Base-by-base conservation (phyloP, 1,140 invertebrate genomes). In the Aphaenogaster floridana region DNA sequence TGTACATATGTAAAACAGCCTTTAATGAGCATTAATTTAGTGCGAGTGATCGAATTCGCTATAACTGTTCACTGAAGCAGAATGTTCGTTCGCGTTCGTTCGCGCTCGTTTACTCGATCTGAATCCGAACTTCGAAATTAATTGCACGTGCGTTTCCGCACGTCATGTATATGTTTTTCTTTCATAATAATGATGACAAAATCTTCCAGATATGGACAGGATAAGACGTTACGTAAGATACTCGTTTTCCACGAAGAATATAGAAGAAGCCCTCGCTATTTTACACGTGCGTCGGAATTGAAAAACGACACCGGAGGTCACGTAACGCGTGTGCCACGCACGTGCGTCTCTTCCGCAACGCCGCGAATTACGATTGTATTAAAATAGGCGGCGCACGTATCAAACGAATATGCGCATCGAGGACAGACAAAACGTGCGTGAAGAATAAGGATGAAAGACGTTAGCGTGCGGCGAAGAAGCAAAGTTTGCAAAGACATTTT, bases 301-400 rank as follows among this genome's bases (percentile, higher is more conserved):
- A 8, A 57, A 45, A 34, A 34, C 15, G 15, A 72, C n/a, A 34
- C 21, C 8, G 13, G 34, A 69, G 9, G 52, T 9, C 13, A 28
- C 42, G 7, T 7, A 8, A 48, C 17, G 63, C 34, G 13, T 34
- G 34, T 48, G n/a, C 13, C 36, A 50, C 48, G 36, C 63, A 68
- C 36, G 78, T 68, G 48, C 78, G 63, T 80, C 48, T 66, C 45
- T 42, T 54, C 48, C 63, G 63, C 4, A 5, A 28, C 15, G 45
- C 1, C 28, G 11, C 13, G 28, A 42, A 68, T 45, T 45, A n/a
- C 8, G 17, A 21, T 21, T 45, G 74, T 42, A 78, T 48, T 42
- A 28, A 9, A 28, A 48, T 2, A 21, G 2, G 39, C 39, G 3
- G 15, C 15, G 21, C 21, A 0, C 21, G 34, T 42, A 28, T 54